Percentiles rank a stretch among this genome's conserved stretches.
These are phyloP conservation scores for Sisor rabdophorus DNA, from an alignment of 2,113 vertebrate genomes.

Conservation along the genomic window DNA sequence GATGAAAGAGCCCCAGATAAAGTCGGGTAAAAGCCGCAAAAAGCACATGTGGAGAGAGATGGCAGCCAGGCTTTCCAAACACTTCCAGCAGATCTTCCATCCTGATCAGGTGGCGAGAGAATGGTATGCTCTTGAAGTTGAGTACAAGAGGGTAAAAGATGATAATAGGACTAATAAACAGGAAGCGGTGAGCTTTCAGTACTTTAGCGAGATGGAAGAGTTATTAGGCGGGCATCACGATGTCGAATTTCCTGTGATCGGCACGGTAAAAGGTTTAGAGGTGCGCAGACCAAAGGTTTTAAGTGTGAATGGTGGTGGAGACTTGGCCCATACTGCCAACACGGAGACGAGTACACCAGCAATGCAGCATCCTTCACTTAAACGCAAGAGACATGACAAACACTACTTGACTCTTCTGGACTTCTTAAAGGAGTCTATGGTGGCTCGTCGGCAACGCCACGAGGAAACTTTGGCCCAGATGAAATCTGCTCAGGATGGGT, in stretches of 20 bases:
- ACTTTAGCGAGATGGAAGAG: constrained; percentile 48
- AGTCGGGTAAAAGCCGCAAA: constrained; percentile 35
- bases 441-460: constrained; percentile 17
- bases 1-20: constrained; percentile 27
- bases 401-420: constrained; percentile 9
- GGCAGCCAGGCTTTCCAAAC: constrained; percentile 28
- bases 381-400: background rate
- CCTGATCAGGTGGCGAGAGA: constrained; percentile 41
- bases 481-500: constrained; percentile 29
- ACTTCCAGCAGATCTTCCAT: constrained; percentile 31
- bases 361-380: background rate
- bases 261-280: constrained; percentile 25
- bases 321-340: background rate
- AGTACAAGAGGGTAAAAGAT: constrained; percentile 41
- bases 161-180: background rate
- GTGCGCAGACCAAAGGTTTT: constrained; percentile 4
- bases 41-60: constrained; percentile 38
- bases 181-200: constrained; percentile 29
- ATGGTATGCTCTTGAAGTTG: constrained; percentile 34
- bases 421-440: constrained; percentile 18
- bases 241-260: constrained; percentile 36
- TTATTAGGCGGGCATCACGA: constrained; percentile 37
- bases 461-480: constrained; percentile 31
- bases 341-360: background rate
- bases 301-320: background rate